Evolutionary conservation across 2,888 invertebrate species (phyloP), one percentile per base, ranked within the genome.

Genomic region (Neria commutata): DNA sequence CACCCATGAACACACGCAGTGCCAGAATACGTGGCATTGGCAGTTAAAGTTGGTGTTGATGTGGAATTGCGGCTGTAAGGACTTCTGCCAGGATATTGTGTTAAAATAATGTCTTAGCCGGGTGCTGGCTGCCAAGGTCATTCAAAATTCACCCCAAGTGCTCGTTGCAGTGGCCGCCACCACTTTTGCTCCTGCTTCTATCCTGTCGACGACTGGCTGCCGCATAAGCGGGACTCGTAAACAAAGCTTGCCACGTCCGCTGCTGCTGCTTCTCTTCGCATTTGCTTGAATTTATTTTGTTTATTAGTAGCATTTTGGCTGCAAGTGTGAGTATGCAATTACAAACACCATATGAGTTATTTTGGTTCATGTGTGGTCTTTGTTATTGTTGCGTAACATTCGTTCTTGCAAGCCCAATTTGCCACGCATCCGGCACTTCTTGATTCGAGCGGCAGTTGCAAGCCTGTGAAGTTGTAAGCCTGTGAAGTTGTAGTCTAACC

Each of bases 91-190:
- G 68, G 69, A 69, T 65, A 72, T 67, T 70, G 69, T 67, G 67
- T 73, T 77, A 69, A 72, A 77, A 71, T 76, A 72, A 75, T 75
- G 73, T 71, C 74, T 68, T 74, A 75, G 74, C 69, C 61, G 50
- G 26, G 62, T 62, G 70, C 72, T 76, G 49, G 65, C 72, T 78
- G 77, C 80, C 80, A 81, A 81, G 81, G 80, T 81, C 81, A 81
- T 81, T 79, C 74, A 73, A 79, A 81, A 81, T 81, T 79, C 81
- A 81, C 73, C 78, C 73, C 73, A 71, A 74, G 70, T 66, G 62
- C 42, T 19, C 19, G 6, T 33, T 33, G 33, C 33, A 33, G 33
- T 10, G 33, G 14, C n/a, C n/a, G n/a, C n/a, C n/a, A n/a, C n/a
- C n/a, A n/a, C n/a, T n/a, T n/a, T n/a, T n/a, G n/a, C n/a, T n/a